A percentile compares a stretch with the other conserved stretches of the same genome.
Conservation (phyloP, 1,140 invertebrate genomes). For the Adoxophyes honmai region DNA sequence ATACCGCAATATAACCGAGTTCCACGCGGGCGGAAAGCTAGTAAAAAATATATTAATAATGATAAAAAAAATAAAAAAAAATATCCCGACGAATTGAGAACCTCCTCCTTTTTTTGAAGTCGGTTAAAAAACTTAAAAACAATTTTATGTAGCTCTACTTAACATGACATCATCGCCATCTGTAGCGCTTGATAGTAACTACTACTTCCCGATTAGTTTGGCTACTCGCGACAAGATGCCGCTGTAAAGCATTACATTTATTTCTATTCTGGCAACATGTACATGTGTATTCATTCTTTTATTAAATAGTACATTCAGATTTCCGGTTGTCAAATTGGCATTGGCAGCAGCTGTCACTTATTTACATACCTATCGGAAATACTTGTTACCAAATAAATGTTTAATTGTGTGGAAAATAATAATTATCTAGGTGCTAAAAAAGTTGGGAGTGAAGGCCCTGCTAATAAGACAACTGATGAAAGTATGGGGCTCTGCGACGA, state of each 20-base stretch:
- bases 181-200: neutral
- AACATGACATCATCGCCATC: neutral
- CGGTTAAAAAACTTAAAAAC: no score
- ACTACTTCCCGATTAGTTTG: neutral
- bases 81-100: no score
- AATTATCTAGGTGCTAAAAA: constrained; percentile 22
- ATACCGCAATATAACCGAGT: no score
- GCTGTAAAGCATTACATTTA: neutral
- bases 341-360: constrained; percentile 14
- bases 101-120: no score
- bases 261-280: neutral
- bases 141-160: no score
- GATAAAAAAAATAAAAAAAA: no score
- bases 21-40: no score
- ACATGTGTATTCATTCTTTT: neutral
- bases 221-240: constrained; percentile 3
- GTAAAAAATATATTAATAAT: no score
- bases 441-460: constrained; percentile 5
- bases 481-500: constrained; percentile 63
- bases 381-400: constrained; percentile 15
- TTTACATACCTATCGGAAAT: constrained; percentile 3
- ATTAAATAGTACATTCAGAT: neutral
- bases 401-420: constrained; percentile 13
- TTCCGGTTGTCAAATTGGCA: constrained; percentile 13
- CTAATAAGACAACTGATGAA: constrained; percentile 15